Conservation (phyloP, 2,888 invertebrate species). For the Tridacna gigas region DNA sequence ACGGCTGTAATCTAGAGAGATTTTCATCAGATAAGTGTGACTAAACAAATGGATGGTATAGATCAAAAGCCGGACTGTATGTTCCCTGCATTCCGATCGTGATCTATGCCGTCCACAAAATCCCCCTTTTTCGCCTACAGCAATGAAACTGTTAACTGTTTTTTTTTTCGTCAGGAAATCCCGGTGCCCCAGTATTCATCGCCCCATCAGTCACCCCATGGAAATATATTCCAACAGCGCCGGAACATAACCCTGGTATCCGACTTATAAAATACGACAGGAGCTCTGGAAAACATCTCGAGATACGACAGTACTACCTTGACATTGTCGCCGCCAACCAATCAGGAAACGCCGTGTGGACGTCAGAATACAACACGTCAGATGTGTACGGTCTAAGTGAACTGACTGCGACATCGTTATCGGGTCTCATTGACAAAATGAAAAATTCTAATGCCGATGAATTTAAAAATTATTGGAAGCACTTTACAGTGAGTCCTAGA, state of each 20-base stretch:
- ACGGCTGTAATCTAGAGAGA: too few relatives aligned
- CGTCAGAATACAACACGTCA: conserved; percentile 93
- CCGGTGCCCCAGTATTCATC: conserved; percentile 93
- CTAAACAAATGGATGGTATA: too few relatives aligned
- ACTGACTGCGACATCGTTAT: conserved; percentile 91
- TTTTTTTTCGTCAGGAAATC: conserved; percentile 86
- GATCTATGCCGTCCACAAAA: too few relatives aligned
- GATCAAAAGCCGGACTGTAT: too few relatives aligned
- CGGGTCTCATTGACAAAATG: conserved; percentile 87
- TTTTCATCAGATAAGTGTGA: too few relatives aligned
- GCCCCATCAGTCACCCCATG: conserved; percentile 96
- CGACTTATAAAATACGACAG: conserved; percentile 96
- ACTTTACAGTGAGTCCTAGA: conserved; percentile 59
- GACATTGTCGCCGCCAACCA: conserved; percentile 89
- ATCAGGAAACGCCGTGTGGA: conserved; percentile 91
- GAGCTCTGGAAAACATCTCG: conserved; percentile 88
- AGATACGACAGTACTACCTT: conserved; percentile 95
- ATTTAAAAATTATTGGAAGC: conserved; percentile 60
- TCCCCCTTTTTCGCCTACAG: conserved; percentile 4
- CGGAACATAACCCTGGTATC: conserved; percentile 92
- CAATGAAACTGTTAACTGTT: neutral
- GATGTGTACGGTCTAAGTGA: conserved; percentile 91
- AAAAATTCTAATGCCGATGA: conserved; percentile 30
- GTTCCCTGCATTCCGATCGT: too few relatives aligned
- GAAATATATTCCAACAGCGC: conserved; percentile 86